phyloP scores from a whole-genome alignment of 2,113 vertebrate species.

The Trematomus loennbergii region DNA sequence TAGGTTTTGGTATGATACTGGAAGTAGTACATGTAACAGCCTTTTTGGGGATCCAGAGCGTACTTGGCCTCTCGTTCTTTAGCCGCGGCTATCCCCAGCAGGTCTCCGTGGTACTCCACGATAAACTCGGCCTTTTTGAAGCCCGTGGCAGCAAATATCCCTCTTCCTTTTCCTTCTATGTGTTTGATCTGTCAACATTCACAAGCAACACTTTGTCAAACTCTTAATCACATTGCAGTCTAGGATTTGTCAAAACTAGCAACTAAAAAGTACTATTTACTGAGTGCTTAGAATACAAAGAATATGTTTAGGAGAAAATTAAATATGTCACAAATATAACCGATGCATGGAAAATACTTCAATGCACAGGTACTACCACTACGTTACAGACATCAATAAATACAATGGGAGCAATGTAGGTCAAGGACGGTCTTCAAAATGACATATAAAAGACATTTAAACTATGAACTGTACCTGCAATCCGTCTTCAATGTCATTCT shows the following conservation, averaged over 20 bases:
- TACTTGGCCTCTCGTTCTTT: constrained; percentile 90
- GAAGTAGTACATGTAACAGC: constrained; percentile 99
- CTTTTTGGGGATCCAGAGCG: constrained; percentile 89
- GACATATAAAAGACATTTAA: neutral
- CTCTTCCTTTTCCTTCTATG: constrained; percentile 93
- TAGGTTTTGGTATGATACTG: constrained; percentile 93
- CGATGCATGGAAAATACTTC: neutral
- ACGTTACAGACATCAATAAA: neutral
- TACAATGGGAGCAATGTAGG: neutral
- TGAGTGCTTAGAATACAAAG: neutral
- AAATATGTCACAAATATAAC: neutral
- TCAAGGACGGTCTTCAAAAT: neutral
- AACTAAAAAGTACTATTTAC: neutral
- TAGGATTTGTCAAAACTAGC: neutral
- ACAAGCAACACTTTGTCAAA: neutral
- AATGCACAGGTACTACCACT: neutral
- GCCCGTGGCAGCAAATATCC: constrained; percentile 75
- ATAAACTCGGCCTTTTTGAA: constrained; percentile 81
- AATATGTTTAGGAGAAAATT: neutral
- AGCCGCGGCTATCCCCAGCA: constrained; percentile 86
- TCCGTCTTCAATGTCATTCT: constrained; percentile 90
- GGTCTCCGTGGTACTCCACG: constrained; percentile 82
- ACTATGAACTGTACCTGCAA: constrained; percentile 86
- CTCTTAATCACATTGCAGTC: too few relatives aligned
- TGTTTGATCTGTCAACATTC: constrained; percentile 86